Conservation (phyloP, 2,888 invertebrate genomes). For the Platynereis dumerilii region DNA sequence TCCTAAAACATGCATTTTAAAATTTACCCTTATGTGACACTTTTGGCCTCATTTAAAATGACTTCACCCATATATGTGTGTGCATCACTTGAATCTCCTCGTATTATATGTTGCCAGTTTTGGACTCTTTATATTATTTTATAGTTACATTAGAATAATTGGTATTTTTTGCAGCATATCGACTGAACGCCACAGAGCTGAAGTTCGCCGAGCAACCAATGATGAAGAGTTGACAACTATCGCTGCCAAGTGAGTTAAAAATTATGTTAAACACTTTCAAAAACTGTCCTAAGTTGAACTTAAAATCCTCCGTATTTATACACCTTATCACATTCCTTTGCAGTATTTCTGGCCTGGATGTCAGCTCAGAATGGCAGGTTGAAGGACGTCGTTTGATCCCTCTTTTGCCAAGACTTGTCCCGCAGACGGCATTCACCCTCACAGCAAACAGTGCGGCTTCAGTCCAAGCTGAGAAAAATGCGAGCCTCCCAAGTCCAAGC, state of each 20-base stretch:
- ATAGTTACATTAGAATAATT: too few relatives aligned
- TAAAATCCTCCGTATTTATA: background rate
- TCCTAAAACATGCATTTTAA: too few relatives aligned
- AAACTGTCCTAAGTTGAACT: too few relatives aligned
- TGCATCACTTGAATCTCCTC: too few relatives aligned
- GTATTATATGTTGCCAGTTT: too few relatives aligned
- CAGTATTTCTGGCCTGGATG: slow-evolving; percentile 67
- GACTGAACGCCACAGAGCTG: slow-evolving; percentile 88
- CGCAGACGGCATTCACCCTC: slow-evolving; percentile 83
- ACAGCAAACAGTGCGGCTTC: slow-evolving; percentile 82
- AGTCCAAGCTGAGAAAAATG: slow-evolving; percentile 72
- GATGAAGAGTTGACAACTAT: slow-evolving; percentile 88
- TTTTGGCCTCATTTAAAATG: too few relatives aligned
- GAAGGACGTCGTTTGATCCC: slow-evolving; percentile 87
- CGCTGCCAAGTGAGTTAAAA: slow-evolving; percentile 77
- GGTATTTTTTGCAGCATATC: slow-evolving; percentile 74
- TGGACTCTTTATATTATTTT: too few relatives aligned
- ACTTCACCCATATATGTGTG: too few relatives aligned
- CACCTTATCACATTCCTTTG: background rate
- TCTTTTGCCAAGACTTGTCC: slow-evolving; percentile 80
- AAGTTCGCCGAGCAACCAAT: slow-evolving; percentile 88
- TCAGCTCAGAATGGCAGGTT: slow-evolving; percentile 78
- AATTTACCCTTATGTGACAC: too few relatives aligned
- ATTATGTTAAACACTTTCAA: background rate
- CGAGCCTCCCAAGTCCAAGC: slow-evolving; percentile 51